A percentile compares a stretch with the other conserved stretches of the same genome.
Evolutionary conservation across 2,113 vertebrate species (phyloP).

Genomic region (Anarrhichthys ocellatus): DNA sequence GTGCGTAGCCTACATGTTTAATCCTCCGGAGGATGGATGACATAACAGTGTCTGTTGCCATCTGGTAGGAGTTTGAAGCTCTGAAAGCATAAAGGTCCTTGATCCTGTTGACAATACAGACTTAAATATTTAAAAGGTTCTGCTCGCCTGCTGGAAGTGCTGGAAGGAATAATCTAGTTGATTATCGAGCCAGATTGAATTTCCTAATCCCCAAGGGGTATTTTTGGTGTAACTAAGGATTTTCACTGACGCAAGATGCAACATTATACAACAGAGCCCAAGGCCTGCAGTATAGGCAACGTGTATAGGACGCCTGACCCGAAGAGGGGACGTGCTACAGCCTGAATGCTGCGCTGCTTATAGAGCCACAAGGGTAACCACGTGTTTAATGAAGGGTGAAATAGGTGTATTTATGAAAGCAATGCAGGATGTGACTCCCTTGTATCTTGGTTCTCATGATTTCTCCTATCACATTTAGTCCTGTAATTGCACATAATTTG

Average conservation of each 20-base stretch:
- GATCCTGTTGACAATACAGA: conserved; percentile 70
- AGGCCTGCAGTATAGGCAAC: conserved; percentile 26
- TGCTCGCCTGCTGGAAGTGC: conserved; percentile 41
- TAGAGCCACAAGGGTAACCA: conserved; percentile 47
- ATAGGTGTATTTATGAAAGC: conserved; percentile 71
- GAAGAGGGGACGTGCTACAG: conserved; percentile 32
- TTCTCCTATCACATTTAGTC: conserved; percentile 52
- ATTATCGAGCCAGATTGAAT: conserved; percentile 69
- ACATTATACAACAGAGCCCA: conserved; percentile 58
- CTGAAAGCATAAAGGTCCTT: conserved; percentile 63
- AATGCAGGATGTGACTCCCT: conserved; percentile 49
- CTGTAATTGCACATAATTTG: conserved; percentile 59
- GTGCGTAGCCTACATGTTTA: conserved; percentile 58
- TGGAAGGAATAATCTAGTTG: conserved; percentile 73
- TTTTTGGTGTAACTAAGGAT: conserved; percentile 66
- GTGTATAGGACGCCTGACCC: conserved; percentile 37
- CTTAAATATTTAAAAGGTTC: conserved; percentile 72
- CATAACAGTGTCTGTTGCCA: conserved; percentile 68
- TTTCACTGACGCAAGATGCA: conserved; percentile 62
- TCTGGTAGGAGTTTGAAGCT: conserved; percentile 71
- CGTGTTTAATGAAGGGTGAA: conserved; percentile 77
- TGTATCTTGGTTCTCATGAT: conserved; percentile 50
- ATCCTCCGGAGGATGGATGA: conserved; percentile 67
- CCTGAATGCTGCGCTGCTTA: conserved; percentile 32
- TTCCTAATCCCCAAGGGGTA: conserved; percentile 69